These are phyloP conservation scores for Varanus komodoensis DNA, from an alignment of 2,113 vertebrate species.

Conservation along the genomic window DNA sequence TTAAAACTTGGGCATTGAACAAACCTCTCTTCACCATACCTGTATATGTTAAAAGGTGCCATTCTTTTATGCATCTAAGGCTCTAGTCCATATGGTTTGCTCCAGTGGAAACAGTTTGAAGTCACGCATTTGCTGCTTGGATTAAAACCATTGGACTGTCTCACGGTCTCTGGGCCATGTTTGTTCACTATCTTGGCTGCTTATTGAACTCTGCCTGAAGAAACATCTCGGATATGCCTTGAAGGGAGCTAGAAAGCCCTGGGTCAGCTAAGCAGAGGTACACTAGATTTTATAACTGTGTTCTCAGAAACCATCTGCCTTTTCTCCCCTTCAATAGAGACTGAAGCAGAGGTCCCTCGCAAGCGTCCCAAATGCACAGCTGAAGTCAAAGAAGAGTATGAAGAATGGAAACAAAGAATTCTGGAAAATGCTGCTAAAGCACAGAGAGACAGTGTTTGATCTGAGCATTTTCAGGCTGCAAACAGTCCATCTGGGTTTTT, in stretches of 20 bases:
- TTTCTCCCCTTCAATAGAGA: constrained; percentile 50
- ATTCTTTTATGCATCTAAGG: not conserved
- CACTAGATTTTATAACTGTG: not conserved
- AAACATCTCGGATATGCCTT: too few species aligned
- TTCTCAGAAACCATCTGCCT: not conserved
- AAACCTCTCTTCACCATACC: not conserved
- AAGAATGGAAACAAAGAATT: constrained; percentile 89
- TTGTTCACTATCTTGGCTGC: not conserved
- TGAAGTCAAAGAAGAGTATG: constrained; percentile 79
- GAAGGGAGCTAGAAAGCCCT: not conserved
- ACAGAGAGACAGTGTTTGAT: constrained; percentile 38
- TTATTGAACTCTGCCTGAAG: not conserved
- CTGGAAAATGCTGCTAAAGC: constrained; percentile 85
- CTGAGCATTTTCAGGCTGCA: not conserved
- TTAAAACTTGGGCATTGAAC: not conserved
- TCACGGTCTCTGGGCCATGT: too few species aligned
- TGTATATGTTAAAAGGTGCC: not conserved
- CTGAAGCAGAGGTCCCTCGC: constrained; percentile 59
- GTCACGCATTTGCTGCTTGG: not conserved
- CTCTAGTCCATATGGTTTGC: not conserved
- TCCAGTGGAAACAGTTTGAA: not conserved
- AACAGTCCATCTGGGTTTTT: constrained; percentile 11
- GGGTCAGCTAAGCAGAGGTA: not conserved
- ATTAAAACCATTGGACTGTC: too few species aligned
- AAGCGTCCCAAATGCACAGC: constrained; percentile 70